Evolutionary conservation across 2,113 vertebrate species (phyloP), one percentile per base, ranked within the genome.

Genomic region (Phalacrocorax brasilianus): DNA sequence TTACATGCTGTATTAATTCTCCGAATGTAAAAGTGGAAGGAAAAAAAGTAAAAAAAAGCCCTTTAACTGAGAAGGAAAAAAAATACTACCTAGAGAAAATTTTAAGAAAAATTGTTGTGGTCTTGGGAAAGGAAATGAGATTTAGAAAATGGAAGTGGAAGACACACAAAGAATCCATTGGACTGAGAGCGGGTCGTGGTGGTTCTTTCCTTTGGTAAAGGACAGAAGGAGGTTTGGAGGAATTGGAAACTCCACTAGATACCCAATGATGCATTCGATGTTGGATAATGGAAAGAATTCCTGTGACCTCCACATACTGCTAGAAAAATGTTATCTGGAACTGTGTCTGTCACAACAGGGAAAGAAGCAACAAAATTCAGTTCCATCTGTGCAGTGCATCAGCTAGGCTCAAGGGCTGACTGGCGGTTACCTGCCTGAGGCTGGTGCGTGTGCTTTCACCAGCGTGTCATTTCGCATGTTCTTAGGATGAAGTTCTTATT

Each of bases 371-470:
- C 50, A 38, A 50, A 63, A 55, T 38, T 20, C 61, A 22, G n/a
- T 50, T 86, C 22, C 9, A 45, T 16, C 40, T 30, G 22, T 21
- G 28, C 28, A 55, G 47, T 28, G 8, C 1, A 1, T 45, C 47
- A 59, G 26, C 76, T 24, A 44, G 44, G 27, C 24, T 78, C 27
- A 12, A 0, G 0, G 32, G 18, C 56, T 42, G 35, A 42, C 52
- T 14, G n/a, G 49, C 11, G 4, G 14, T 18, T 65, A 45, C 33
- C 52, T 52, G 8, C 47, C 9, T 1, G 2, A 56, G 35, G 21
- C 20, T 13, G 23, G 19, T 0, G 5, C 0, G 0, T 3, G 1
- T 1, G 1, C 33, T 53, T 79, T 42, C 59, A 68, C 19, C 42
- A 22, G 12, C 0, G 0, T 49, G 40, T 27, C 3, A 5, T 35